These are phyloP conservation scores for Trissolcus brochymenae DNA, from an alignment of 2,888 invertebrate species.

Conservation along the genomic window DNA sequence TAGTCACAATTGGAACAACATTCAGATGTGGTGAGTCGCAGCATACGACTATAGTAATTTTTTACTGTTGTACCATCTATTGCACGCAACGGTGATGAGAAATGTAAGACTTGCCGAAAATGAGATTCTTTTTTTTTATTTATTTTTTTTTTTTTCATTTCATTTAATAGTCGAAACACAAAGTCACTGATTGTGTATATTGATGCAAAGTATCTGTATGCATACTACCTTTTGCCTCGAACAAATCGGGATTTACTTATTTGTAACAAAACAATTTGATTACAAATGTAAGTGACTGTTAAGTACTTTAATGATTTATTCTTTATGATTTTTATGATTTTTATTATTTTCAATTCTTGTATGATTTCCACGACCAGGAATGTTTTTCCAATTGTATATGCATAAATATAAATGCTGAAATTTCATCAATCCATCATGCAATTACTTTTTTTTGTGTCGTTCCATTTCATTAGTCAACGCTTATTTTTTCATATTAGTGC, in stretches of 20 bases:
- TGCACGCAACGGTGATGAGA: constrained; percentile 73
- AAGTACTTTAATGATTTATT: constrained; percentile 8
- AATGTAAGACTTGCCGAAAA: constrained; percentile 56
- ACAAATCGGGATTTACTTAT: background rate
- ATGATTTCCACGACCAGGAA: constrained; percentile 69
- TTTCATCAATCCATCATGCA: constrained; percentile 12
- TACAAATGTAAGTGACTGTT: too few relatives aligned
- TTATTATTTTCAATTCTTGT: constrained; percentile 53
- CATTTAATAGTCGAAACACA: background rate
- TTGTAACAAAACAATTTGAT: background rate
- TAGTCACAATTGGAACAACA: constrained; percentile 77
- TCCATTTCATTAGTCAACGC: background rate
- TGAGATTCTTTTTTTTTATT: constrained; percentile 11
- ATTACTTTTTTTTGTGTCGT: constrained; percentile 3
- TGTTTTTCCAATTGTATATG: constrained; percentile 77
- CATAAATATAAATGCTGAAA: constrained; percentile 68
- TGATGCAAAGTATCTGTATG: background rate
- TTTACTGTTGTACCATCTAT: constrained; percentile 69
- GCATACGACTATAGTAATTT: constrained; percentile 66
- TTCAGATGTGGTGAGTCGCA: constrained; percentile 77
- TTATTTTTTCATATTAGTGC: constrained; percentile 3
- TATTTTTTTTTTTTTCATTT: constrained; percentile 1
- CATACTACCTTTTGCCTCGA: background rate
- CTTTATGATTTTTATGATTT: constrained; percentile 13
- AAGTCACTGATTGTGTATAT: background rate